Evolutionary conservation across 2,888 invertebrate genomes (phyloP), one percentile per base, ranked within the genome.

Genomic region (Sphinx pinastri): DNA sequence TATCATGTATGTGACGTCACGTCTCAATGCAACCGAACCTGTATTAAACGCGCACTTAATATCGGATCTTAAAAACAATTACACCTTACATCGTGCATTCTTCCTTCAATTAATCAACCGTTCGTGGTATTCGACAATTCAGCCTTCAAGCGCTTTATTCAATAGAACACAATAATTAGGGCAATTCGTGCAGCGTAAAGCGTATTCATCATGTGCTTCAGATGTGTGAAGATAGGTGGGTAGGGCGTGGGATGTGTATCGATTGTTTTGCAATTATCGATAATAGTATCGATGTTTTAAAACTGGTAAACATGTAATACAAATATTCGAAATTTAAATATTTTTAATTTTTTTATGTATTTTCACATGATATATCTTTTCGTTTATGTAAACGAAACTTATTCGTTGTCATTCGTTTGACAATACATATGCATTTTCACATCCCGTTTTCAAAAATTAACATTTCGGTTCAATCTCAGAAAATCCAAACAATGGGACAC

Each of bases 181-280:
- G 75, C 81, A 82, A 78, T 80, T 82, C 81, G 80, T 82, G 81
- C 81, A 82, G 85, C 86, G 84, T 84, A 86, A 87, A 88, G 89
- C 86, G 86, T 87, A 88, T 89, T 88, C 88, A 88, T 90, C 88
- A 88, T 86, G 84, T 82, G 84, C 82, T 75, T 81, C 84, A 88
- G 91, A 90, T 91, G 89, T 81, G 82, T 81, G 77, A 78, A 78
- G 77, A 54, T 52, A 51, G 47, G 59, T 70, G 51, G 52, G 16
- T 70, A 70, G 70, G 16, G 70, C 14, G 57, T 11, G 16, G 31
- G 58, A 25, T 16, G n/a, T 54, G 47, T 59, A 31, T 68, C 45
- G 60, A 60, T 60, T 10, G 4, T 60, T 54, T 60, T 69, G 16
- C n/a, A 52, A 16, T 38, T 54, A 73, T 75, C 74, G 74, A 73